phyloP scores from a whole-genome alignment of 2,113 vertebrate species.

The Haemorhous mexicanus region DNA sequence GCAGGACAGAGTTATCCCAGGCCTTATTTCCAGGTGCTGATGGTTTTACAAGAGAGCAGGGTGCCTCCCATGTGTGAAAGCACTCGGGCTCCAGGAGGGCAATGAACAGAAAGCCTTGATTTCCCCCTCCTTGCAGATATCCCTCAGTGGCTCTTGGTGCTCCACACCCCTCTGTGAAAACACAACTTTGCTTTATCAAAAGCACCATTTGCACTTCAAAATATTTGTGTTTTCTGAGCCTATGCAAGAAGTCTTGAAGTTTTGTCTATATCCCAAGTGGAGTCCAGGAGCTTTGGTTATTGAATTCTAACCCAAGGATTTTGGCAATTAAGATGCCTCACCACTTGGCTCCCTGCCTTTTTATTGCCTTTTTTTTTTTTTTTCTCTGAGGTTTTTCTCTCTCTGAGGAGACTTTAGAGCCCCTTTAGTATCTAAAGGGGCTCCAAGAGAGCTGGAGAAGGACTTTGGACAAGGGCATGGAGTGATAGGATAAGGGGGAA shows the following conservation, averaged over 20 bases:
- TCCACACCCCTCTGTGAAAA: neutral
- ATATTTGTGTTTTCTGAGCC: neutral
- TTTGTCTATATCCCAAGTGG: neutral
- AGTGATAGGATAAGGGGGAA: neutral
- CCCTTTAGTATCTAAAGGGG: neutral
- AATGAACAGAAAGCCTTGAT: neutral
- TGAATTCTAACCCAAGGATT: neutral
- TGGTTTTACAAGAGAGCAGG: neutral
- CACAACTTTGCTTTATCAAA: neutral
- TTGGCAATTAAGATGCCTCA: neutral
- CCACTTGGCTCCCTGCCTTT: rapidly evolving
- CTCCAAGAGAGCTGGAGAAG: neutral
- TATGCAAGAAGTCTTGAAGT: neutral
- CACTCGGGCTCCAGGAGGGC: neutral
- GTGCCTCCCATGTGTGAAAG: neutral
- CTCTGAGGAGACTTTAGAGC: neutral
- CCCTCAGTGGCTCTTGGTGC: neutral
- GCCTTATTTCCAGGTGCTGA: neutral
- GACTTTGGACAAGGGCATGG: neutral
- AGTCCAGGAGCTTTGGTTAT: neutral
- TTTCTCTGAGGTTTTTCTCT: rapidly evolving
- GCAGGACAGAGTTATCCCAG: neutral
- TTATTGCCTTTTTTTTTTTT: no score
- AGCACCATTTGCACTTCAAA: neutral
- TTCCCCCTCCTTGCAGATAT: neutral